These are phyloP conservation scores for Poliocrania exsul DNA, from an alignment of 2,797 vertebrate genomes.

Conservation along the genomic window DNA sequence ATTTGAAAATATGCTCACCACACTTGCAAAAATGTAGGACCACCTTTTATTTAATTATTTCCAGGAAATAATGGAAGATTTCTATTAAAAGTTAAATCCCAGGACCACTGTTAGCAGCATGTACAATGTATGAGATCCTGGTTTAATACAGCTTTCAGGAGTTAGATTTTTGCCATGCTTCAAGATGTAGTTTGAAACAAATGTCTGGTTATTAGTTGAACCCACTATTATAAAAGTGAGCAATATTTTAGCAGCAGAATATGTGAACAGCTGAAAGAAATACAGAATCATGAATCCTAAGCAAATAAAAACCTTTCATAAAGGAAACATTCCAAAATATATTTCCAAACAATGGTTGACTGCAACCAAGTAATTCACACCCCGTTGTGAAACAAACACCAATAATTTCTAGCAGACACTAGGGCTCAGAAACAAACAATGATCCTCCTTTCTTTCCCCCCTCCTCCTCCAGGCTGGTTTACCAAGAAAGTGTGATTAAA, in stretches of 20 bases:
- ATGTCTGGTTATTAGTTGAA: constrained; percentile 21
- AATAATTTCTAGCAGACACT: constrained; percentile 50
- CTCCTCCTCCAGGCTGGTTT: background rate
- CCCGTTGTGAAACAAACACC: constrained; percentile 48
- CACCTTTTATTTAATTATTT: constrained; percentile 48
- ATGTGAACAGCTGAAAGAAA: constrained; percentile 57
- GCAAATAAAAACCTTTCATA: constrained; percentile 58
- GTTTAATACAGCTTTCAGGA: constrained; percentile 19
- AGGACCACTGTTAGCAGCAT: background rate
- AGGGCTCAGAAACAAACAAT: constrained; percentile 34
- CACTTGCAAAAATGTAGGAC: constrained; percentile 15
- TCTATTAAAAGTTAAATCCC: constrained; percentile 32
- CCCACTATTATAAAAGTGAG: constrained; percentile 6
- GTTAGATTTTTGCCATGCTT: background rate
- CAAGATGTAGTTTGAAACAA: constrained; percentile 3
- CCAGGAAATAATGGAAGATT: constrained; percentile 34
- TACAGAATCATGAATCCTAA: constrained; percentile 1
- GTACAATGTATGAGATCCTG: background rate
- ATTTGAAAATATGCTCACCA: constrained; percentile 4
- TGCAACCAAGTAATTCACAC: constrained; percentile 61
- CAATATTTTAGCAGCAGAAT: background rate
- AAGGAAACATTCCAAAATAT: constrained; percentile 55
- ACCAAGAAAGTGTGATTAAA: background rate
- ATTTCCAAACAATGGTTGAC: constrained; percentile 66
- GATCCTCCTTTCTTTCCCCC: background rate